phyloP scores from a whole-genome alignment of 2,113 vertebrate genomes.

The Oncorhynchus masou region DNA sequence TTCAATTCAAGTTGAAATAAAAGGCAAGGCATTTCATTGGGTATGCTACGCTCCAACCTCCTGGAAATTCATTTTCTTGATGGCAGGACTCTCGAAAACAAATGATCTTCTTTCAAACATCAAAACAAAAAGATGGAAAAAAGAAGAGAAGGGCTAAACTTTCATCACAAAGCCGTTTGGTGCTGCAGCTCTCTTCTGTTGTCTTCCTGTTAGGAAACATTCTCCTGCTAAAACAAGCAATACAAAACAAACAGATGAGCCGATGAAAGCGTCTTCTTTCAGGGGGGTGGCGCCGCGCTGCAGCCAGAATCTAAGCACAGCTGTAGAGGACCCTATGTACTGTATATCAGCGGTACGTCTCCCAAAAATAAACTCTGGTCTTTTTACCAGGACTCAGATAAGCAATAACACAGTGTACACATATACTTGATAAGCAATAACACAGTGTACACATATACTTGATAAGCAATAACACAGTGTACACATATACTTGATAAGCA shows the following conservation, averaged over 20 bases:
- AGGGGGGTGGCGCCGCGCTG: slow-evolving; percentile 18
- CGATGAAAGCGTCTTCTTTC: slow-evolving; percentile 17
- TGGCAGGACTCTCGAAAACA: slow-evolving; percentile 21
- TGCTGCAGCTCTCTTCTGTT: not conserved
- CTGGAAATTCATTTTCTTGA: slow-evolving; percentile 30
- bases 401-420: slow-evolving; percentile 14
- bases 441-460: slow-evolving; percentile 24
- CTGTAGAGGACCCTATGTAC: slow-evolving; percentile 35
- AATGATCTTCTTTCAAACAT: slow-evolving; percentile 33
- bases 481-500: slow-evolving; percentile 36
- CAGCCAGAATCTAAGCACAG: slow-evolving; percentile 17
- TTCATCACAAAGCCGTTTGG: slow-evolving; percentile 2
- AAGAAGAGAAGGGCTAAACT: slow-evolving; percentile 3
- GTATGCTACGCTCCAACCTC: slow-evolving; percentile 16
- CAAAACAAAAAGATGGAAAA: slow-evolving; percentile 28
- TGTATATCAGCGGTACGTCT: slow-evolving; percentile 44
- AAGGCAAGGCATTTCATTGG: slow-evolving; percentile 34
- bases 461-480: too few species aligned
- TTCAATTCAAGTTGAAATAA: slow-evolving; percentile 36
- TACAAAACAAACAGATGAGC: slow-evolving; percentile 18
- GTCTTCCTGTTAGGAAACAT: slow-evolving; percentile 18
- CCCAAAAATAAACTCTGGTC: not conserved
- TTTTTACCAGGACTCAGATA: slow-evolving; percentile 22
- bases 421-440: slow-evolving; percentile 35
- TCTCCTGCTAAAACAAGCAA: slow-evolving; percentile 24